These are phyloP conservation scores for Noctilio leporinus DNA, from an alignment of 2,113 vertebrate genomes.

Conservation along the genomic window DNA sequence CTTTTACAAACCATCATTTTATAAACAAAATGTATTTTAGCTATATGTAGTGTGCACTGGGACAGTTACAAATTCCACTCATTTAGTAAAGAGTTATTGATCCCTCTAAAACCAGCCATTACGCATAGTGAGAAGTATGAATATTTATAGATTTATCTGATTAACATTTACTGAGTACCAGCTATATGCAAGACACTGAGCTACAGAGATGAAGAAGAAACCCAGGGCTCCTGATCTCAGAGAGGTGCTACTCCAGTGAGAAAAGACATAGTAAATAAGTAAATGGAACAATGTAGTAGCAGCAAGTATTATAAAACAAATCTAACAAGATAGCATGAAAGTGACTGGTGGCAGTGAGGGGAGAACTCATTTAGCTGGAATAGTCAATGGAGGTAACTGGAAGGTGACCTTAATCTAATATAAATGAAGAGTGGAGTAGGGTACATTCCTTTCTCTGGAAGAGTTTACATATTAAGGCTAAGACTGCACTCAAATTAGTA, in stretches of 20 bases:
- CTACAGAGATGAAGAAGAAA: neutral
- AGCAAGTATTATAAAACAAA: neutral
- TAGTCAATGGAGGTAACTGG: neutral
- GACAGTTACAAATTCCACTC: neutral
- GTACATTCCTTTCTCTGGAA: neutral
- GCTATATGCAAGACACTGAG: neutral
- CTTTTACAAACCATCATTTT: neutral
- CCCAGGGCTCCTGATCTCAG: neutral
- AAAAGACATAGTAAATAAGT: neutral
- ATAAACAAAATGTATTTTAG: neutral
- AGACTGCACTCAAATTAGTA: neutral
- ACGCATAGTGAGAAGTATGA: neutral
- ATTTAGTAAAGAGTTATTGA: conserved; percentile 31
- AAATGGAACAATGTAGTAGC: neutral
- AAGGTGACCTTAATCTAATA: neutral
- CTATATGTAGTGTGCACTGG: neutral
- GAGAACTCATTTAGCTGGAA: neutral
- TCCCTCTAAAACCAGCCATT: neutral
- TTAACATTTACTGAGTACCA: neutral
- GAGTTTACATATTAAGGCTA: neutral
- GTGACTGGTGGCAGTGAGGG: neutral
- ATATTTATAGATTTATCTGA: neutral
- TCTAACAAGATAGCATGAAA: neutral
- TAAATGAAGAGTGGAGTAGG: neutral
- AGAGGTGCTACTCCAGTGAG: neutral